These are phyloP conservation scores for Plagodis pulveraria DNA, from an alignment of 2,888 invertebrate genomes.

Conservation along the genomic window DNA sequence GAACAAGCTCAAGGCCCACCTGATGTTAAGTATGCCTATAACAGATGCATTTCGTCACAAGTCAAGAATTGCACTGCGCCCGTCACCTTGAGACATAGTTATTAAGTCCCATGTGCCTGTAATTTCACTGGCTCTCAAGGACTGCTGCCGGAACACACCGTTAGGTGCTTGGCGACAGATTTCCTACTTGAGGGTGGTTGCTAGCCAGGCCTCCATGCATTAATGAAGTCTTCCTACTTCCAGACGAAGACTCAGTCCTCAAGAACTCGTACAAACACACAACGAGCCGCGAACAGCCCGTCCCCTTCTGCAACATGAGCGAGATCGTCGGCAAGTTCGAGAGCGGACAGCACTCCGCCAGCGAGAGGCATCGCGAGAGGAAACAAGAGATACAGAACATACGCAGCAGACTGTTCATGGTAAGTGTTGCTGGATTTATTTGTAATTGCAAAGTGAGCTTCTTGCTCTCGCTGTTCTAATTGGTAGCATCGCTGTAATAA, in stretches of 20 bases:
- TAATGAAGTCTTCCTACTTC: neutral
- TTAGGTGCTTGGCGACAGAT: no score
- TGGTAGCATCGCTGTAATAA: neutral
- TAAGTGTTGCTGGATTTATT: conserved; percentile 47
- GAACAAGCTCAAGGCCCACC: no score
- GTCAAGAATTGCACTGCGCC: no score
- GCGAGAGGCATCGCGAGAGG: conserved; percentile 90
- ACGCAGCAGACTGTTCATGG: conserved; percentile 93
- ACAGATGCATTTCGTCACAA: no score
- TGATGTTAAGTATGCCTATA: no score
- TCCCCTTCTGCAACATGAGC: conserved; percentile 92
- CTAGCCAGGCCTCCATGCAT: no score
- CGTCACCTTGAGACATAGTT: no score
- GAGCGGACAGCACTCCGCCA: conserved; percentile 82
- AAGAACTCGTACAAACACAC: conserved; percentile 75
- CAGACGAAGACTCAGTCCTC: conserved; percentile 87
- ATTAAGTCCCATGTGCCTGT: no score
- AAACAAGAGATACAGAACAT: conserved; percentile 96
- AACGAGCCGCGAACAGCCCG: conserved; percentile 88
- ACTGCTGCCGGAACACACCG: no score
- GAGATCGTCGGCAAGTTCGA: conserved; percentile 94
- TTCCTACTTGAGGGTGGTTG: no score
- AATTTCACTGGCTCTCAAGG: no score
- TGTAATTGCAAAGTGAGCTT: neutral
- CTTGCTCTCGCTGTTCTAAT: neutral